Conservation (phyloP, 2,113 vertebrate species). For the Lucifuga dentata region DNA sequence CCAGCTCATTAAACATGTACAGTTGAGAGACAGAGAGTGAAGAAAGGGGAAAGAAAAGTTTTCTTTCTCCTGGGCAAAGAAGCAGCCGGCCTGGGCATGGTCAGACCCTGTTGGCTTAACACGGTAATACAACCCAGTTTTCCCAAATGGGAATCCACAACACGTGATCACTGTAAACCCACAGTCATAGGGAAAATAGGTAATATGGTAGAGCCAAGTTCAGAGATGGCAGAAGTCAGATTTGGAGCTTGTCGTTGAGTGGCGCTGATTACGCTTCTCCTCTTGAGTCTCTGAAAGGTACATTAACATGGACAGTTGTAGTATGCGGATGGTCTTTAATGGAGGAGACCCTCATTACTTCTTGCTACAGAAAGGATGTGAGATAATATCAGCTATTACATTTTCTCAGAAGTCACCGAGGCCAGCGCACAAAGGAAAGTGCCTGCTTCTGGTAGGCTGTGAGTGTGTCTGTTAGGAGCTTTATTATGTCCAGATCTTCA, state of each 20-base stretch:
- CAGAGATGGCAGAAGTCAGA: conserved; percentile 42
- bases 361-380: conserved; percentile 35
- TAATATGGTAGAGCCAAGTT: conserved; percentile 57
- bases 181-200: conserved; percentile 53
- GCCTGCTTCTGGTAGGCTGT: conserved; percentile 42
- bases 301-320: conserved; percentile 61
- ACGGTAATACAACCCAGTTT: conserved; percentile 49
- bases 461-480: conserved; percentile 43
- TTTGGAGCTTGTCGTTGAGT: conserved; percentile 47
- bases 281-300: conserved; percentile 65
- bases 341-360: conserved; percentile 68
- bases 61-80: conserved; percentile 36
- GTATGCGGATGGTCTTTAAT: conserved; percentile 67
- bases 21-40: conserved; percentile 54
- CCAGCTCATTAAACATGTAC: conserved; percentile 71
- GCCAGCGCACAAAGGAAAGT: conserved; percentile 59
- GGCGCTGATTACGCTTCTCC: conserved; percentile 61
- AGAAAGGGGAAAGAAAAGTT: conserved; percentile 41
- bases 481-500: conserved; percentile 31
- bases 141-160: conserved; percentile 60
- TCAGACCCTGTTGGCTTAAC: conserved; percentile 37
- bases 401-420: conserved; percentile 67
- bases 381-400: conserved; percentile 78
- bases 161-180: conserved; percentile 62
- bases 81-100: conserved; percentile 31